phyloP scores from a whole-genome alignment of 2,888 invertebrate species.

The Orgyia antiqua region DNA sequence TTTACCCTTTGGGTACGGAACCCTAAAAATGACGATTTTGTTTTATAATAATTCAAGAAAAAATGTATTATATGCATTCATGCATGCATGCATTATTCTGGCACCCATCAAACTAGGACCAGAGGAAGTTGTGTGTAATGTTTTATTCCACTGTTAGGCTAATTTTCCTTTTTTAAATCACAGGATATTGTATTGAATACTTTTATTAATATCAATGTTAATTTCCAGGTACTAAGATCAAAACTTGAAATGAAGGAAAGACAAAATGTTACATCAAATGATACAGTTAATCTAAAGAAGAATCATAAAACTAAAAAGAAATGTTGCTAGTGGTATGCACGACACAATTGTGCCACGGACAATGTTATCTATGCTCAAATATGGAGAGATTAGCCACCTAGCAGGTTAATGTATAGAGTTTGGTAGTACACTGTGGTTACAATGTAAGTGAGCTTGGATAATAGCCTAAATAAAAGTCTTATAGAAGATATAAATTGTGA shows the following conservation, averaged over 20 bases:
- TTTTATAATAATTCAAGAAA: too few relatives aligned
- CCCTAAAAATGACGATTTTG: too few relatives aligned
- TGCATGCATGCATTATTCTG: too few relatives aligned
- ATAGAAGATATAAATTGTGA: too few relatives aligned
- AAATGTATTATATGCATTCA: too few relatives aligned
- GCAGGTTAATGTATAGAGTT: constrained; percentile 33
- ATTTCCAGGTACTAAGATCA: constrained; percentile 87
- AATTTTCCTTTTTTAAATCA: too few relatives aligned
- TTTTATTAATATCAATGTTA: background rate
- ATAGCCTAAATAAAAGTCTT: constrained; percentile 6
- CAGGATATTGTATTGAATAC: too few relatives aligned
- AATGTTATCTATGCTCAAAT: constrained; percentile 70
- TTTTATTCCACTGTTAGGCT: too few relatives aligned
- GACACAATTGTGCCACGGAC: constrained; percentile 54
- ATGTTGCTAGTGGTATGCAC: constrained; percentile 73
- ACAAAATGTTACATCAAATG: constrained; percentile 82
- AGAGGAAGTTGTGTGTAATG: too few relatives aligned
- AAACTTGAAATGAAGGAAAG: constrained; percentile 89
- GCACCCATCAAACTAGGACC: too few relatives aligned
- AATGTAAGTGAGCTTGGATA: constrained; percentile 3
- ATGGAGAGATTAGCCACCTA: constrained; percentile 60
- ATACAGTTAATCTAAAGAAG: constrained; percentile 85
- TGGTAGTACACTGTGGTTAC: constrained; percentile 8
- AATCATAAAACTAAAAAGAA: constrained; percentile 80
- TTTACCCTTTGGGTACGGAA: too few relatives aligned